Evolutionary conservation across 2,888 invertebrate species (phyloP), one percentile per base, ranked within the genome.

Genomic region (Polia nebulosa): DNA sequence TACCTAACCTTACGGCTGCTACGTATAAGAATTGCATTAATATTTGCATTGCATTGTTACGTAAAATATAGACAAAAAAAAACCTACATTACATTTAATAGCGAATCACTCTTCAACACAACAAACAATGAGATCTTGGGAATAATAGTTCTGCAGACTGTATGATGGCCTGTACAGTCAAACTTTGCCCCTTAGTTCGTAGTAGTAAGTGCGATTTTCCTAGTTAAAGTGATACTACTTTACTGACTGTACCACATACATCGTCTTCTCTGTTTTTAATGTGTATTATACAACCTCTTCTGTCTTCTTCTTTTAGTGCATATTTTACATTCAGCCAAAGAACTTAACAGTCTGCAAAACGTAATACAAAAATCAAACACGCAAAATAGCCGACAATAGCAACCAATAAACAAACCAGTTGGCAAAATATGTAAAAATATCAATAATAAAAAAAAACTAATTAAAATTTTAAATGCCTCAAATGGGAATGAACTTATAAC

Each of bases 391-490:
- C 78, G 81, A 74, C 68, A 82, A 70, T 71, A 77, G 78, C 80
- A 79, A 78, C 72, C 80, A 79, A 77, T 81, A 81, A 78, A 78
- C 56, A 65, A 80, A 85, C 84, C 71, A 78, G 85, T 82, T 80
- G 76, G 74, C 63, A 83, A 81, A 78, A 56, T 78, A 76, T 71
- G 55, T 67, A 82, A 73, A 76, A 60, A 59, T 22, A 45, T 63
- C 47, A 73, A 61, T 61, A 71, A 64, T 55, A 72, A 74, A 56
- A 71, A 68, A 67, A 49, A 70, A 41, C 39, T 49, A 65, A 59
- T 77, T 64, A 68, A 85, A 61, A 84, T 78, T 85, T 85, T 89
- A 91, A 92, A 92, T 91, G 92, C 92, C 85, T 89, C 87, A 77
- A 82, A 83, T 85, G 84, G 92, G 91, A 92, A 92, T 92, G 91